Conservation (phyloP, 2,797 vertebrate species). For the Chlorospingus flavigularis region DNA sequence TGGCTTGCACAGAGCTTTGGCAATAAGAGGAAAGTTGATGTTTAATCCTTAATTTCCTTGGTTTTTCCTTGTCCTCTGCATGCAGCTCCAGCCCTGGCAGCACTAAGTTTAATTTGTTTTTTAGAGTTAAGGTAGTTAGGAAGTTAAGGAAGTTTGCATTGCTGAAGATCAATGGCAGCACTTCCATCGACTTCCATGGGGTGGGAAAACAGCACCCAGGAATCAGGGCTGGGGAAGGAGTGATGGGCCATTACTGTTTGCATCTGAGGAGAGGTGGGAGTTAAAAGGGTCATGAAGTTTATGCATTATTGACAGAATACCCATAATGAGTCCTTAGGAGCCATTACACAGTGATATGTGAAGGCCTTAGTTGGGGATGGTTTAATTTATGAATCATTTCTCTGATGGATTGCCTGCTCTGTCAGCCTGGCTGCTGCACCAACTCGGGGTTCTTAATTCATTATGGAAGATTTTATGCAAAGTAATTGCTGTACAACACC, state of each 20-base stretch:
- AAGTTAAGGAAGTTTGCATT: background rate
- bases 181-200: background rate
- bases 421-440: slow-evolving; percentile 33
- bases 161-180: background rate
- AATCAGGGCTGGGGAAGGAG: background rate
- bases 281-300: slow-evolving; percentile 48
- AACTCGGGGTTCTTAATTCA: slow-evolving; percentile 25
- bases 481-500: slow-evolving; percentile 54
- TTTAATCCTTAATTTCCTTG: background rate
- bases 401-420: slow-evolving; percentile 34
- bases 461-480: slow-evolving; percentile 55
- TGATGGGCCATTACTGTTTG: background rate
- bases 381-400: slow-evolving; percentile 62
- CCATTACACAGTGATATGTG: slow-evolving; percentile 33
- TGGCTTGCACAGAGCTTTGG: background rate
- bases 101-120: background rate
- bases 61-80: background rate
- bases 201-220: background rate
- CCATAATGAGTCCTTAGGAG: slow-evolving; percentile 47
- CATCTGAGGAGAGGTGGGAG: background rate
- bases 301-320: slow-evolving; percentile 57
- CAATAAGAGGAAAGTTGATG: rapidly evolving
- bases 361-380: slow-evolving; percentile 27
- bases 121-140: background rate
- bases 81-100: background rate